These are phyloP conservation scores for Ceratitis capitata DNA, from an alignment of 1,140 invertebrate species.

Conservation along the genomic window DNA sequence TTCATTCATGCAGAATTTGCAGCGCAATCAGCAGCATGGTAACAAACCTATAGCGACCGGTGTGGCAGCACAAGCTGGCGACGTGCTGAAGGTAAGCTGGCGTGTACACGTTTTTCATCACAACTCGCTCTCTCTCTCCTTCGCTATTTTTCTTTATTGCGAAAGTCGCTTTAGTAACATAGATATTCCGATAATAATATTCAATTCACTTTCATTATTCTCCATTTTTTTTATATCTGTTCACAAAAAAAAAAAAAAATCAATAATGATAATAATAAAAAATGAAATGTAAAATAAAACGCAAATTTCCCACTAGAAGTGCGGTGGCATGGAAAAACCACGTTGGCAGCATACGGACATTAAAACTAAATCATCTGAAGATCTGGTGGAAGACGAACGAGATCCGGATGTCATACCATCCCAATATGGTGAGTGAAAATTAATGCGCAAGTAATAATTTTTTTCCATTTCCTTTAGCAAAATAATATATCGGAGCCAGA, in stretches of 20 bases:
- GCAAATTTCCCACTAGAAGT: slow-evolving; percentile 45
- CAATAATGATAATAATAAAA: too few relatives aligned
- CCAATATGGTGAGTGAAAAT: slow-evolving; percentile 71
- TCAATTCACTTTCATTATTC: slow-evolving; percentile 37
- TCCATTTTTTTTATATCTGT: not conserved
- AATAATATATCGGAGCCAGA: too few relatives aligned
- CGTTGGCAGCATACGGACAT: slow-evolving; percentile 64
- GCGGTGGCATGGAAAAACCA: slow-evolving; percentile 59
- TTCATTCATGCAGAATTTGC: slow-evolving; percentile 61
- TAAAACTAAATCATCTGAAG: slow-evolving; percentile 63
- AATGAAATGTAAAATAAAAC: not conserved
- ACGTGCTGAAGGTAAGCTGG: slow-evolving; percentile 59
- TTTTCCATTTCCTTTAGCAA: too few relatives aligned
- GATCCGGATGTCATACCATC: slow-evolving; percentile 80
- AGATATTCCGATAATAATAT: slow-evolving; percentile 1
- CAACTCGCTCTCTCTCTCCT: not conserved
- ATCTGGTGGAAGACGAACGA: slow-evolving; percentile 69
- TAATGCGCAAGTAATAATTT: not conserved
- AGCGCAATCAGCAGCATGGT: slow-evolving; percentile 61
- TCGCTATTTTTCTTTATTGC: not conserved
- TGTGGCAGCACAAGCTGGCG: slow-evolving; percentile 53
- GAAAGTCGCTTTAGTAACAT: not conserved
- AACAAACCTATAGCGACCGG: slow-evolving; percentile 56
- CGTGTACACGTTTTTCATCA: not conserved
- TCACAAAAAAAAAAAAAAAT: not conserved